Base-by-base conservation (phyloP, 2,888 invertebrate genomes). In the Apantesis nais region DNA sequence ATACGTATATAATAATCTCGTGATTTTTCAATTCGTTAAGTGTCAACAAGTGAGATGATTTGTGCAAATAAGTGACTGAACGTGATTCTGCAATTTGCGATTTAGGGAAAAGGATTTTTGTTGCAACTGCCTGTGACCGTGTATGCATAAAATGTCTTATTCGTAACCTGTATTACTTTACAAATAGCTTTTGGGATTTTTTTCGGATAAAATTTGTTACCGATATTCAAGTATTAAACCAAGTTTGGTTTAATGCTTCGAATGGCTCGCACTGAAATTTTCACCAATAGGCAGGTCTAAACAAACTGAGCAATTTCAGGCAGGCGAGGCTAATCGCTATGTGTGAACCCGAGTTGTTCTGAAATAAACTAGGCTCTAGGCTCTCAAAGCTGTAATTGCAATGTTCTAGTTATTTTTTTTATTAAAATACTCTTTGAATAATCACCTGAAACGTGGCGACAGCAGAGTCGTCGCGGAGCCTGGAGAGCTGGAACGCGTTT, bases 401-500 rank as follows among this genome's bases (percentile, higher is more conserved):
- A 8, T 41, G 41, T 41, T 48, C 2, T 22, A 4, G 34, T 34
- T 34, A n/a, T n/a, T n/a, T n/a, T n/a, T n/a, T n/a, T n/a, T 39
- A 39, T 44, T 44, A 44, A 39, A 39, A 39, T 8, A 4, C 39
- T 39, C n/a, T 41, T 67, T 61, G 19, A 37, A 48, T 71, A 63
- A 60, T 82, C 65, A 93, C 94, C 94, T 95, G 94, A 87, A 94
- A 95, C 78, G 94, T 95, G 88, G 94, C 94, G 88, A 95, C 94
- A 83, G 94, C 88, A 75, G 90, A 79, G 87, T 95, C 93, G 82
- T 94, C 94, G 78, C 89, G 91, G 84, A 93, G 86, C 81, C 94
- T 86, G 76, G 94, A 94, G 78, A 95, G 88, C 85, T 94, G 94
- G 86, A 95, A 95, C 75, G 94, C 94, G 81, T 94, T 92, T 71